Percentiles rank a stretch among this genome's conserved stretches.
Evolutionary conservation across 2,797 vertebrate genomes (phyloP).

Genomic region (Zalophus californianus): DNA sequence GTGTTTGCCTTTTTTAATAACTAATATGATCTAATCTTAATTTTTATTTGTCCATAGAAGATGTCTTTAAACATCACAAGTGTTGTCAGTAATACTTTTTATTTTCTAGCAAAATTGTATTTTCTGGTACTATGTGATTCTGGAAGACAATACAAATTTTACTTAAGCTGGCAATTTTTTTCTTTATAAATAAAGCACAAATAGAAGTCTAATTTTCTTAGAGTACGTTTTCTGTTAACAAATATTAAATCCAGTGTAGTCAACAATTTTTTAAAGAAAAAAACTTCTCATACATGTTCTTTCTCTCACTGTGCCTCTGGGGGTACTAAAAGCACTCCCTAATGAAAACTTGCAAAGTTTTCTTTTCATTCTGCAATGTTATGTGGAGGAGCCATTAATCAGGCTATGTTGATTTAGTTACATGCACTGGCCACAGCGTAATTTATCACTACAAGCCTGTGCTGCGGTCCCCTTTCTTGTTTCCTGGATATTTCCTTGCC

Average conservation of each 20-base stretch:
- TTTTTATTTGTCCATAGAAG: neutral
- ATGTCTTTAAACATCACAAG: neutral
- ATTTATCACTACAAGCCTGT: constrained; percentile 47
- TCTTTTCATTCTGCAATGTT: constrained; percentile 34
- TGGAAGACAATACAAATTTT: neutral
- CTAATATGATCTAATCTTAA: neutral
- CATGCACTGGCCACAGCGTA: neutral
- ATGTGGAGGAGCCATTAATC: constrained; percentile 47
- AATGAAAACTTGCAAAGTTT: constrained; percentile 57
- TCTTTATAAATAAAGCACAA: neutral
- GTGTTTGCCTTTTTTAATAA: neutral
- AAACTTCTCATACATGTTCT: neutral
- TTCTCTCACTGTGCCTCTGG: neutral
- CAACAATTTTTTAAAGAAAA: constrained; percentile 12
- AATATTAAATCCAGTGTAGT: neutral
- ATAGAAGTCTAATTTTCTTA: neutral
- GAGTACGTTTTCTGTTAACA: constrained; percentile 28
- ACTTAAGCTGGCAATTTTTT: neutral
- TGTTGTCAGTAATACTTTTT: neutral
- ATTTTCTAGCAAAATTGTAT: constrained; percentile 16
- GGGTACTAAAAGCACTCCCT: constrained; percentile 12
- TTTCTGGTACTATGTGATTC: neutral
- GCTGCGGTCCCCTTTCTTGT: constrained; percentile 51
- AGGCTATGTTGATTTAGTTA: constrained; percentile 69
- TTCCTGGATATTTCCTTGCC: constrained; percentile 57